phyloP scores from a whole-genome alignment of 2,113 vertebrate genomes.

The Ciconia maguari region DNA sequence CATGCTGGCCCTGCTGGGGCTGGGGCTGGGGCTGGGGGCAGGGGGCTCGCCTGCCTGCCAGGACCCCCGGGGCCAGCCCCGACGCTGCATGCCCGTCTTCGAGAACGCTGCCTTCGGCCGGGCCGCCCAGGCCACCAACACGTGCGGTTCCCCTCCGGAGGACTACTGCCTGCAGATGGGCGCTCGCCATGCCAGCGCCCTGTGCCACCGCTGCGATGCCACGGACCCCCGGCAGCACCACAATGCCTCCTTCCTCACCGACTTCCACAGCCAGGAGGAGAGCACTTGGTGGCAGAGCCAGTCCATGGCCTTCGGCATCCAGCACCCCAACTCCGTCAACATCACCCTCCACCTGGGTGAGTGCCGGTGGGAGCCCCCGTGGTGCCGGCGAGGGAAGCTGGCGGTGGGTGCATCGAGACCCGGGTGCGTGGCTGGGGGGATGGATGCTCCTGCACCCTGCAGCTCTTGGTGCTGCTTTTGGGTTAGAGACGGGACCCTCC shows the following conservation, averaged over 20 bases:
- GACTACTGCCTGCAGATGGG: slow-evolving; percentile 91
- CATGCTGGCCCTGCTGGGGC: slow-evolving; percentile 31
- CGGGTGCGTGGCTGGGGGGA: fast-evolving
- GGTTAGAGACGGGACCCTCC: neutral
- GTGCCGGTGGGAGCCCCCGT: neutral
- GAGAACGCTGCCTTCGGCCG: slow-evolving; percentile 89
- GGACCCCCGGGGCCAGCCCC: slow-evolving; percentile 73
- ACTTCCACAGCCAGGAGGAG: slow-evolving; percentile 91
- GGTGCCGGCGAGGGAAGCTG: fast-evolving
- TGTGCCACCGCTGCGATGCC: slow-evolving; percentile 84
- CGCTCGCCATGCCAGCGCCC: slow-evolving; percentile 62
- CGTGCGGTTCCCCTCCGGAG: slow-evolving; percentile 85
- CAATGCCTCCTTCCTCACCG: slow-evolving; percentile 84
- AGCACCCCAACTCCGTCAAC: slow-evolving; percentile 89
- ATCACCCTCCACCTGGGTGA: slow-evolving; percentile 89
- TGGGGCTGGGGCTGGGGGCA: neutral
- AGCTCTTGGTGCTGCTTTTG: neutral
- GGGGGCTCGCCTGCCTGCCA: slow-evolving; percentile 80
- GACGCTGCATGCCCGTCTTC: slow-evolving; percentile 87
- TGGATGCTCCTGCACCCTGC: neutral
- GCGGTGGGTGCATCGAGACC: fast-evolving
- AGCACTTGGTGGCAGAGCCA: slow-evolving; percentile 98
- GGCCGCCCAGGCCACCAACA: slow-evolving; percentile 75
- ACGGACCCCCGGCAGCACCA: slow-evolving; percentile 74
- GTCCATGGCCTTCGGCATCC: slow-evolving; percentile 90